Evolutionary conservation across 2,888 invertebrate genomes (phyloP).

Genomic region (Clistopyga incitator): DNA sequence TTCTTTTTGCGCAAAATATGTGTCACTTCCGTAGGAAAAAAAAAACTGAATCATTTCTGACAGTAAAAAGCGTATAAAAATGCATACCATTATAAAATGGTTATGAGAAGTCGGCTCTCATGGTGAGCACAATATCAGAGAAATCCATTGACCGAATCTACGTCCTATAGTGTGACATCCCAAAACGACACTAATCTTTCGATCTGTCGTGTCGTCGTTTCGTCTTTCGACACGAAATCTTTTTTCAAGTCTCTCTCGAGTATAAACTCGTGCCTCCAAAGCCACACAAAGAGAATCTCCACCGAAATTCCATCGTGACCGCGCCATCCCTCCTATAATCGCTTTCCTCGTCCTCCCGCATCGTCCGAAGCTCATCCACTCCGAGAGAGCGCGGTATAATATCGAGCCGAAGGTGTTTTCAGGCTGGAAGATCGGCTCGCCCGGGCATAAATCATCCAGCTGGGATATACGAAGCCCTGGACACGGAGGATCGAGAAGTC

Average conservation of each 20-base stretch:
- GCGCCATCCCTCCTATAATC: conserved; percentile 67
- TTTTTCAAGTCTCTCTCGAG: conserved; percentile 3
- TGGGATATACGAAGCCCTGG: conserved; percentile 52
- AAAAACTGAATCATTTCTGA: neutral
- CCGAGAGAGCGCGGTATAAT: conserved; percentile 45
- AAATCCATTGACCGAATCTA: conserved; percentile 7
- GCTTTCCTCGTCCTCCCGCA: conserved; percentile 61
- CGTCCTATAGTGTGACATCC: neutral
- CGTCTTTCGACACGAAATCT: conserved; percentile 31
- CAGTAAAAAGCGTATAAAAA: neutral
- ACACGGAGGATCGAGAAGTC: conserved; percentile 55
- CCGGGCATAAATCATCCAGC: conserved; percentile 66
- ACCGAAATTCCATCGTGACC: conserved; percentile 65
- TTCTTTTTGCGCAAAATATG: neutral
- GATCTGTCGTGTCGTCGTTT: conserved; percentile 60
- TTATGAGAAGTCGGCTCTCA: neutral
- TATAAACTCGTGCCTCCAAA: conserved; percentile 27
- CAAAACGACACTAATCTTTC: conserved; percentile 52
- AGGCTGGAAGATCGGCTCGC: conserved; percentile 57
- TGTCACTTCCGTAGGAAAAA: neutral
- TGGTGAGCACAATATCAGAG: neutral
- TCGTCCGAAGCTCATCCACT: conserved; percentile 37
- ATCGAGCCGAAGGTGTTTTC: conserved; percentile 63
- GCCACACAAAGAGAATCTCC: conserved; percentile 24
- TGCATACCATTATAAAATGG: neutral